These are phyloP conservation scores for Anthophora plumipes DNA, from an alignment of 2,888 invertebrate species.

Conservation along the genomic window DNA sequence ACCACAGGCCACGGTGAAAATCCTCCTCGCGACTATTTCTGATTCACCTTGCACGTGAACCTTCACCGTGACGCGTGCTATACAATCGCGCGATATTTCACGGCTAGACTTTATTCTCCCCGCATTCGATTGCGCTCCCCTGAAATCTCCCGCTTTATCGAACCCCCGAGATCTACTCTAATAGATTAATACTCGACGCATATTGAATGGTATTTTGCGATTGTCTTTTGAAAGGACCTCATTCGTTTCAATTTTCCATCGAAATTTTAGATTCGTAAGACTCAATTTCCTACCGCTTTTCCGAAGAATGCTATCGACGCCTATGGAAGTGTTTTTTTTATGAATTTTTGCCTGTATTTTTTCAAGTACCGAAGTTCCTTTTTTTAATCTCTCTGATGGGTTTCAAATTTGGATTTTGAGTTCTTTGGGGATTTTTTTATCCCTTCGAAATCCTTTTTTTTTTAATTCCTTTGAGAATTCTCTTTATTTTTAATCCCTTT, in stretches of 20 bases:
- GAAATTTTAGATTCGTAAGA: too few species aligned
- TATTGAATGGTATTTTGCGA: conserved; percentile 27
- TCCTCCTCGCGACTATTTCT: conserved; percentile 51
- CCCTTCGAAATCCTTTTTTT: too few species aligned
- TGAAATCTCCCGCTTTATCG: conserved; percentile 35
- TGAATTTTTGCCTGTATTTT: too few species aligned
- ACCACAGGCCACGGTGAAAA: conserved; percentile 5
- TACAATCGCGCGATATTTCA: conserved; percentile 36
- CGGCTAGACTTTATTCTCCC: background rate
- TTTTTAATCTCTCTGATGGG: too few species aligned
- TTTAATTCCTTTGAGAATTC: too few species aligned
- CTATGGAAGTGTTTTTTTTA: too few species aligned
- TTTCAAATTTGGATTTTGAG: too few species aligned
- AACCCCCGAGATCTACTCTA: background rate
- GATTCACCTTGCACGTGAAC: conserved; percentile 63
- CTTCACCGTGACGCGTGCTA: conserved; percentile 31
- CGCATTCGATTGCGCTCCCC: background rate
- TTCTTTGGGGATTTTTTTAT: too few species aligned
- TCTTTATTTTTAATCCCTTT: too few species aligned
- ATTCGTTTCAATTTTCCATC: background rate
- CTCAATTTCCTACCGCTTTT: too few species aligned
- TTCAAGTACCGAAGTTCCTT: too few species aligned
- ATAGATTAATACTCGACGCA: conserved; percentile 35
- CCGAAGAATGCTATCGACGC: too few species aligned
- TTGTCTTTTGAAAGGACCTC: background rate